phyloP scores from a whole-genome alignment of 2,113 vertebrate species.

The Mustela lutreola region DNA sequence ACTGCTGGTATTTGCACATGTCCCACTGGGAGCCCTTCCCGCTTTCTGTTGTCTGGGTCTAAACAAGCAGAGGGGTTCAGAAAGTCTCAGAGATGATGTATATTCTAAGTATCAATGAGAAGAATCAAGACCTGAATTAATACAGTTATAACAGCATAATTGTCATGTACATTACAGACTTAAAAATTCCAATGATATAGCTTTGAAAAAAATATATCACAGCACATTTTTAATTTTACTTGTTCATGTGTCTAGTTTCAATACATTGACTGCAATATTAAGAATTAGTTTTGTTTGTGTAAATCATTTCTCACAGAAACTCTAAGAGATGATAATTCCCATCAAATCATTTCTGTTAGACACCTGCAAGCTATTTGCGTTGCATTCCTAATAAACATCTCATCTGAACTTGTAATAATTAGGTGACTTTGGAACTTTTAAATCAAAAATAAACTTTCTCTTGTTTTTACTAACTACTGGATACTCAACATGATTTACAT shows the following conservation, averaged over 20 bases:
- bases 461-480: slow-evolving; percentile 43
- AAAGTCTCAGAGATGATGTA: neutral
- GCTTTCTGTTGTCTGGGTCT: neutral
- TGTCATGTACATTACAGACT: neutral
- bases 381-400: slow-evolving; percentile 22
- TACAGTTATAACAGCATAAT: neutral
- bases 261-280: neutral
- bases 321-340: neutral
- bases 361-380: neutral
- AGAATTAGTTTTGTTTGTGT: neutral
- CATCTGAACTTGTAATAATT: neutral
- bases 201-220: neutral
- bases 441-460: slow-evolving; percentile 24
- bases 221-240: slow-evolving; percentile 20
- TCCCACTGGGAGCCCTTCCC: neutral
- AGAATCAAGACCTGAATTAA: neutral
- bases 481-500: neutral
- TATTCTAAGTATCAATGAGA: neutral
- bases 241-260: neutral
- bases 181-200: neutral
- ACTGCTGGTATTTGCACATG: neutral
- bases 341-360: neutral
- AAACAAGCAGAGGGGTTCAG: neutral
- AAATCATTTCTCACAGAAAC: neutral
- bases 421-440: neutral